Percentiles rank a stretch among this genome's conserved stretches.
phyloP scores from a whole-genome alignment of 1,140 invertebrate genomes.

The Bombus turneri region DNA sequence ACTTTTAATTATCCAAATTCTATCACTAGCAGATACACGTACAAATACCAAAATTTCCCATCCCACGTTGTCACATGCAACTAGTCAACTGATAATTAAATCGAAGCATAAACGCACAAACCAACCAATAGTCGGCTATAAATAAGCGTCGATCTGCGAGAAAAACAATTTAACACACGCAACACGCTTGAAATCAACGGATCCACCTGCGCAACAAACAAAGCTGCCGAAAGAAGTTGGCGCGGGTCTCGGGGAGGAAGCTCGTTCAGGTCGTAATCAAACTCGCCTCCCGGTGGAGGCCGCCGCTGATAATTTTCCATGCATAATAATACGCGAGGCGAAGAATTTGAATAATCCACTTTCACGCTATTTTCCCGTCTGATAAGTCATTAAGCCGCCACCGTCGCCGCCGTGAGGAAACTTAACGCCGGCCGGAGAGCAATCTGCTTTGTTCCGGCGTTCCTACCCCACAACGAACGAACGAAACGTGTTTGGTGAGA shows the following conservation, averaged over 20 bases:
- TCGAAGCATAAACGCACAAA: too few relatives aligned
- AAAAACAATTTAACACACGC: not conserved
- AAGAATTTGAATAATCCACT: slow-evolving; percentile 56
- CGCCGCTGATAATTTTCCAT: slow-evolving; percentile 50
- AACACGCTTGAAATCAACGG: not conserved
- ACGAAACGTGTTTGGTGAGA: not conserved
- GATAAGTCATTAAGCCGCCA: slow-evolving; percentile 48
- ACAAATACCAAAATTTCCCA: too few relatives aligned
- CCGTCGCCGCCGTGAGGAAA: slow-evolving; percentile 31
- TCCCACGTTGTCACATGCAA: too few relatives aligned
- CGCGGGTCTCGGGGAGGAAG: not conserved
- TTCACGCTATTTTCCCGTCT: slow-evolving; percentile 56
- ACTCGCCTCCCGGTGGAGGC: slow-evolving; percentile 14
- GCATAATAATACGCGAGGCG: slow-evolving; percentile 49
- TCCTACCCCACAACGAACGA: not conserved
- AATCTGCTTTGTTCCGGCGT: slow-evolving; percentile 38
- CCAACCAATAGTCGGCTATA: too few relatives aligned
- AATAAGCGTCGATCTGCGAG: too few relatives aligned
- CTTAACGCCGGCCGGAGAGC: slow-evolving; percentile 19
- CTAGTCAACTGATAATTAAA: too few relatives aligned
- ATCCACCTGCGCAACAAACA: not conserved
- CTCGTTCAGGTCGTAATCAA: slow-evolving; percentile 34
- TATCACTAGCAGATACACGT: too few relatives aligned
- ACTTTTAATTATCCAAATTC: too few relatives aligned
- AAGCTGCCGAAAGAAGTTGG: not conserved